Evolutionary conservation across 2,888 invertebrate species (phyloP), one percentile per base, ranked within the genome.

Genomic region (Caenorhabditis afra): DNA sequence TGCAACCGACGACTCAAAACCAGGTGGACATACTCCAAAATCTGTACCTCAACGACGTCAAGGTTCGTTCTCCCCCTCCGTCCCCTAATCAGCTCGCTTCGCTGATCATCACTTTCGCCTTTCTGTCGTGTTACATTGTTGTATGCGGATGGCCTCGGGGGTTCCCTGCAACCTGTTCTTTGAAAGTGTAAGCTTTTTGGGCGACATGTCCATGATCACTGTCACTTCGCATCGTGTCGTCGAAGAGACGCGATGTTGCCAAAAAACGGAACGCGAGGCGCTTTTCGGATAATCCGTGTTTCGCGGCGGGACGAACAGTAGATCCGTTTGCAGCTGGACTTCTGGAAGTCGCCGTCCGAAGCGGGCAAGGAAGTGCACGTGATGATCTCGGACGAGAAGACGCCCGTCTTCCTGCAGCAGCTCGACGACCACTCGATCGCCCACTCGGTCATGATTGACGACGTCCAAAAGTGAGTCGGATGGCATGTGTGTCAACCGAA

Each of bases 291-390:
- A 49, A 49, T 20, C 49, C 22, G n/a, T n/a, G n/a, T n/a, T n/a
- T n/a, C n/a, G 22, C n/a, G 49, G 20, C 22, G 49, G 22, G n/a
- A n/a, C n/a, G 11, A 58, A 23, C 1, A 16, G 11, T n/a, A 3
- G 18, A 41, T n/a, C 1, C 20, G n/a, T n/a, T 65, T 81, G 22
- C 75, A 85, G 86, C 67, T 86, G 29, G 88, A 89, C 57, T 89
- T 89, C 71, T 90, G 90, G 90, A 88, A 89, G 61, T 87, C 86
- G 8, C 89, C 90, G 1, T 83, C 85, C 0, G 81, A 78, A 16
- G 62, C 84, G 2, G 88, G 87, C 7, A 85, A 87, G 37, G 86
- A 86, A 29, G 87, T 88, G 1, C 88, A 90, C 58, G 82, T 89
- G 23, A 90, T 90, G 90, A 80, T 89, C 10, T 70, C 71, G n/a